phyloP scores from a whole-genome alignment of 1,140 invertebrate species.

The Mesaphorura yosii region DNA sequence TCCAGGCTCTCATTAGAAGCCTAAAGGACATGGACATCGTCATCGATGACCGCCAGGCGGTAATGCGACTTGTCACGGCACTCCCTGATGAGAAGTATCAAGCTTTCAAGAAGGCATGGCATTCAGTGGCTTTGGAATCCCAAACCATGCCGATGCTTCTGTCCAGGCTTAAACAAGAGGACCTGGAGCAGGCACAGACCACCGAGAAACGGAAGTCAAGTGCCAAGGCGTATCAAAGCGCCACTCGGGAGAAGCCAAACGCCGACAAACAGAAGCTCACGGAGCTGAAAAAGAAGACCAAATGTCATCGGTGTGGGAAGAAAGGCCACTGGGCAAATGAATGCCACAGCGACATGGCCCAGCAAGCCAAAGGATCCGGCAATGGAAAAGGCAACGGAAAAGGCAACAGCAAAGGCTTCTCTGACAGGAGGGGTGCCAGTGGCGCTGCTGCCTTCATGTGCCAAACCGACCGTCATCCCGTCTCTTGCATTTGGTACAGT shows the following conservation, averaged over 20 bases:
- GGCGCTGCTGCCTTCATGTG: not conserved
- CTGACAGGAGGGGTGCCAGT: not conserved
- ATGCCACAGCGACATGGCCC: not conserved
- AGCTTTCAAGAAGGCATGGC: slow-evolving; percentile 16
- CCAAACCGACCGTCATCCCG: not conserved
- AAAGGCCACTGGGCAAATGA: slow-evolving; percentile 13
- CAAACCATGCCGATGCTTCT: slow-evolving; percentile 9
- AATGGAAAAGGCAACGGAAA: not conserved
- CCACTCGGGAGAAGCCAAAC: not conserved
- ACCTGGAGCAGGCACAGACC: not conserved
- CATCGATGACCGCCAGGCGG: not conserved
- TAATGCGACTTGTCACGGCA: slow-evolving; percentile 6
- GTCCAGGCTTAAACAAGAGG: slow-evolving; percentile 6
- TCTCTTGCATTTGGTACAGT: slow-evolving; percentile 6
- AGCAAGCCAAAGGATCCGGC: not conserved
- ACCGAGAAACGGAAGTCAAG: not conserved
- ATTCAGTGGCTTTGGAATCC: not conserved
- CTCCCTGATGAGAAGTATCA: slow-evolving; percentile 13
- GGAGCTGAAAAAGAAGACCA: slow-evolving; percentile 8
- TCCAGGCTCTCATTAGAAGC: not conserved
- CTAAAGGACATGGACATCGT: slow-evolving; percentile 5
- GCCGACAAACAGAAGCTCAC: slow-evolving; percentile 5
- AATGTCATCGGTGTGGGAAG: slow-evolving; percentile 3
- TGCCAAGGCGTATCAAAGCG: not conserved
- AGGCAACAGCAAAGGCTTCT: not conserved